Evolutionary conservation across 2,888 invertebrate species (phyloP).

Genomic region (Agrotis ipsilon): DNA sequence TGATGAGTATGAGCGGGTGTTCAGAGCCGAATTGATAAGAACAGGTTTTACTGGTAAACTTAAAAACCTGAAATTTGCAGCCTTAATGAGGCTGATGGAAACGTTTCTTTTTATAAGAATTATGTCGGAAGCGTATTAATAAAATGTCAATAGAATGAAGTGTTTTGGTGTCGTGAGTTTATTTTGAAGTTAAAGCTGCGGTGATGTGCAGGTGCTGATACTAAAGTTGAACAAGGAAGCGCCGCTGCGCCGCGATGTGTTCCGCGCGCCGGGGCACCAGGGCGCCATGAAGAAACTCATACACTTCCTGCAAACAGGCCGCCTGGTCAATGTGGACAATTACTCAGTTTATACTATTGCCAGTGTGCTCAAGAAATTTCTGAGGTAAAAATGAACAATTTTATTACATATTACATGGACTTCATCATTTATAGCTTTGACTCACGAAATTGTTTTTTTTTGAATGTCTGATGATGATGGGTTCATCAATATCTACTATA

Average conservation of each 20-base stretch:
- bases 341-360: slow-evolving; percentile 99
- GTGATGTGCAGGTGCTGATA: slow-evolving; percentile 94
- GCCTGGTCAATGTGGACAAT: slow-evolving; percentile 97
- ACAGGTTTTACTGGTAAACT: background rate
- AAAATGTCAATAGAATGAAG: slow-evolving; percentile 10
- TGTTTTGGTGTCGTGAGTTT: slow-evolving; percentile 42
- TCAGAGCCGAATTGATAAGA: slow-evolving; percentile 12
- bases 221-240: slow-evolving; percentile 98
- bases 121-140: slow-evolving; percentile 1
- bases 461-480: too few species aligned
- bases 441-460: background rate
- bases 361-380: slow-evolving; percentile 99
- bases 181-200: slow-evolving; percentile 46
- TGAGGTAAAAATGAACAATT: slow-evolving; percentile 86
- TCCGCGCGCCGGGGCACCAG: slow-evolving; percentile 98
- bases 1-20: slow-evolving; percentile 32
- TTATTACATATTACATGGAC: background rate
- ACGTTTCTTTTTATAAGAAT: too few species aligned
- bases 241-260: slow-evolving; percentile 97
- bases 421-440: background rate
- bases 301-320: slow-evolving; percentile 97
- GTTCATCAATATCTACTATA: too few species aligned
- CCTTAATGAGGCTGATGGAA: background rate
- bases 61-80: background rate
- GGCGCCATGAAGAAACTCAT: slow-evolving; percentile 98